Base-by-base conservation (phyloP, 2,888 invertebrate species). In the Euphydryas editha region DNA sequence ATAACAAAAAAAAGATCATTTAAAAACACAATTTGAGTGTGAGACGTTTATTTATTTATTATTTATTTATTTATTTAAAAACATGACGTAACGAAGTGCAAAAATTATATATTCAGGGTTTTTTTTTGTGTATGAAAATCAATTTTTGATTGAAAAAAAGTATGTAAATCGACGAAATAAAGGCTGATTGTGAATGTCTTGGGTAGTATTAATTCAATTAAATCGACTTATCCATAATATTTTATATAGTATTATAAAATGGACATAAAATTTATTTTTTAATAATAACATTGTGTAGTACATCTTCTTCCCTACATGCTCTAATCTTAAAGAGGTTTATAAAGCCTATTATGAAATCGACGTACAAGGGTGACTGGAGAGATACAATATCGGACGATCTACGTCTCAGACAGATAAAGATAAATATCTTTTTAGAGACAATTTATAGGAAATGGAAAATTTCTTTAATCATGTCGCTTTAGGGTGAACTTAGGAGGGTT, bases 311-410 rank as follows among this genome's bases (percentile, higher is more conserved):
- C 24, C 54, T 54, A 30, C 30, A 36, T 36, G 54, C 54, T 51
- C 20, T 24, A 51, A 51, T 51, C 49, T 36, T 30, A 30, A 54
- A 30, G 17, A 8, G 54, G 30, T 30, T 51, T 54, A 54, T 36
- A 54, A 54, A 54, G 54, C 21, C 54, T 54, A 51, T 51, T 51
- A 54, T 54, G 54, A 36, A 36, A 54, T 54, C 54, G 54, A 54
- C 54, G 57, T 58, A 15, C 56, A 49, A 57, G 49, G 47, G 56
- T 36, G 21, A 57, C 39, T 62, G 17, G 17, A 39, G 36, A 61
- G 68, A 70, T 70, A 68, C 65, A 55, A 46, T 71, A 71, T 68
- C 70, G 58, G 60, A 49, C 56, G 61, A 65, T 65, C 65, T 65
- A 59, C 46, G 65, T 65, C 70, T 56, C 59, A 46, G 49, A 56